Base-by-base conservation (phyloP, 2,888 invertebrate genomes). In the Gisinianus flammeolus region DNA sequence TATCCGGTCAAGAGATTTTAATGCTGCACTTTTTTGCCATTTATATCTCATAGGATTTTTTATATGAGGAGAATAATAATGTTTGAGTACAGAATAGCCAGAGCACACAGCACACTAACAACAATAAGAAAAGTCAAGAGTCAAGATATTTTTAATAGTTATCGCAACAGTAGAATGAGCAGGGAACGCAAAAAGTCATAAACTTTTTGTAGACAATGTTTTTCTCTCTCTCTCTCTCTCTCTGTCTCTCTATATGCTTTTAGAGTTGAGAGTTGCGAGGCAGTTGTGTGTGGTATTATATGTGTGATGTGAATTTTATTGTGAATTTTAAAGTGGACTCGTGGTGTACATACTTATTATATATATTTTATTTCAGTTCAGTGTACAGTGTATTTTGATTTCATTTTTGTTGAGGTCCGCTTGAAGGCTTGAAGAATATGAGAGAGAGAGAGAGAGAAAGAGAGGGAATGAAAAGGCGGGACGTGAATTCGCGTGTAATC, bases 401-500 rank as follows among this genome's bases (percentile, higher is more conserved):
- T 16, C 44, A 44, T 44, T 44, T 12, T 6, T 44, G 44, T 44
- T 44, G 35, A 44, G 6, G 16, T 44, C 19, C 16, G 44, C 28
- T 70, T 19, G 52, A 22, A 67, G 67, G 70, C 52, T 70, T 28
- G 19, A 44, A 44, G 44, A 44, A 44, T 44, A 44, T n/a, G 44
- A 44, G 16, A 16, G 19, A 44, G 44, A 44, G 8, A 58, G 19
- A 24, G 33, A 44, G 44, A 44, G 16, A 16, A 44, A 44, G 44
- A 44, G 8, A 58, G 19, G 30, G 33, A 26, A 28, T 26, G 56
- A 68, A 76, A 76, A 68, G 68, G 68, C 68, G 76, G 56, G 76
- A 54, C 72, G 54, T 58, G 76, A 76, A 76, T 76, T 76, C 22
- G 76, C 76, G 52, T 68, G 76, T 68, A 76, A 76, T 76, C 76